phyloP scores from a whole-genome alignment of 2,797 vertebrate genomes.

The Amblyraja radiata region DNA sequence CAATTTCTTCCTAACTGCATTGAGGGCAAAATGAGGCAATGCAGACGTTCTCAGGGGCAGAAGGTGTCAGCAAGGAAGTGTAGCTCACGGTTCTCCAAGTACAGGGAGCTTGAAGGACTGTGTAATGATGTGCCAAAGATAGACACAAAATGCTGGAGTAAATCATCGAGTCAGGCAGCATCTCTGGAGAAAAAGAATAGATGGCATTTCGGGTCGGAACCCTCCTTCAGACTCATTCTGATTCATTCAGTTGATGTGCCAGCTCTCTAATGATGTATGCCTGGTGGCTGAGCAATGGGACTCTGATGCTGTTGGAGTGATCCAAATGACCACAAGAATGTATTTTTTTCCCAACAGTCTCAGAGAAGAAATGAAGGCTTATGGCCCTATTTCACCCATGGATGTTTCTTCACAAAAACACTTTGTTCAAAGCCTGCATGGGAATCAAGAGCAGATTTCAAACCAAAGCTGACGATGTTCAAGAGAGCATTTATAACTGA shows the following conservation, averaged over 20 bases:
- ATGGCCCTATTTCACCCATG: not conserved
- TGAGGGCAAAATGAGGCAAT: not conserved
- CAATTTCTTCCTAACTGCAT: not conserved
- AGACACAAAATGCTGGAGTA: too few relatives aligned
- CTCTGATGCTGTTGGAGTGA: not conserved
- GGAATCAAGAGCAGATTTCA: constrained; percentile 38
- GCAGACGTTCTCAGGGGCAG: not conserved
- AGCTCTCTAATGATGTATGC: not conserved
- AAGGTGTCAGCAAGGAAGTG: not conserved
- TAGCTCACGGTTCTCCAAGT: not conserved
- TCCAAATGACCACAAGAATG: constrained; percentile 25
- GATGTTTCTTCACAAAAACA: constrained; percentile 38
- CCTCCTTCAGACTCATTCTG: too few relatives aligned
- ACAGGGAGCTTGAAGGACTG: not conserved
- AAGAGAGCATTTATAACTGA: not conserved
- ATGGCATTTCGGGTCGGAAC: too few relatives aligned
- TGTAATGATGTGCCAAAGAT: not conserved
- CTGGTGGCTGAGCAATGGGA: not conserved
- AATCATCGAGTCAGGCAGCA: too few relatives aligned
- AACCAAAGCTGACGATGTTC: constrained; percentile 20
- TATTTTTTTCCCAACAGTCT: not conserved
- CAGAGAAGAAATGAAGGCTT: not conserved
- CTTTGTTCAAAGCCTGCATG: constrained; percentile 37
- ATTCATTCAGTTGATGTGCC: too few relatives aligned
- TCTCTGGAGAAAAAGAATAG: too few relatives aligned